Evolutionary conservation across 2,797 vertebrate species (phyloP).

Genomic region (Rhyacichthys aspro): DNA sequence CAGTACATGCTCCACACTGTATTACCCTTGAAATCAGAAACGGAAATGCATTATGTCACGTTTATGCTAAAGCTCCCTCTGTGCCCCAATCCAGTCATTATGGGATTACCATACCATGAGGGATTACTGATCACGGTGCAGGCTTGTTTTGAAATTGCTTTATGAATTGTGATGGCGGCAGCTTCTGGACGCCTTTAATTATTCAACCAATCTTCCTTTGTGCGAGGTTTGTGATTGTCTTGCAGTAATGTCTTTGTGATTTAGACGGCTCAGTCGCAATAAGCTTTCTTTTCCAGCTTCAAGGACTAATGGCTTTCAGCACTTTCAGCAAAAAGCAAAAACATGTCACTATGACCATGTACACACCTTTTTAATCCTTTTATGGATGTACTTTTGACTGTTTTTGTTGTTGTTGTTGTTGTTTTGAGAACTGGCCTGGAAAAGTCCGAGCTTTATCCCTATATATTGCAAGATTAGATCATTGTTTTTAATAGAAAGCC

Average conservation of each 20-base stretch:
- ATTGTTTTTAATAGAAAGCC: no score
- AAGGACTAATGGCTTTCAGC: background rate
- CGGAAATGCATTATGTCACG: slow-evolving; percentile 9
- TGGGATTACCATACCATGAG: slow-evolving; percentile 44
- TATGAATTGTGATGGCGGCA: slow-evolving; percentile 1
- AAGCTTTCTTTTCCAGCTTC: background rate
- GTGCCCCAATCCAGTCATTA: slow-evolving; percentile 52
- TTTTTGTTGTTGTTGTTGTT: no score
- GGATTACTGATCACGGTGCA: slow-evolving; percentile 36
- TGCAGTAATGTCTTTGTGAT: background rate
- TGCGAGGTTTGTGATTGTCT: slow-evolving; percentile 4
- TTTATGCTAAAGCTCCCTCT: slow-evolving; percentile 34
- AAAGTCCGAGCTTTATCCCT: no score
- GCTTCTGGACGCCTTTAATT: background rate
- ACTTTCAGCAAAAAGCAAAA: background rate
- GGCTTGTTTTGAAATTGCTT: slow-evolving; percentile 16
- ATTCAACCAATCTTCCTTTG: background rate
- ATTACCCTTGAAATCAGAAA: slow-evolving; percentile 18
- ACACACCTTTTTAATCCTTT: no score
- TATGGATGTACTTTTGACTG: no score
- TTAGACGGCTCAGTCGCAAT: background rate
- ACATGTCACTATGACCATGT: background rate
- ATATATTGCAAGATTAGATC: no score
- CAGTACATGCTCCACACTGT: slow-evolving; percentile 18
- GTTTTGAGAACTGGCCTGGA: no score